Evolutionary conservation across 1,140 invertebrate species (phyloP), one percentile per base, ranked within the genome.

Genomic region (Himalopsyche phryganea): DNA sequence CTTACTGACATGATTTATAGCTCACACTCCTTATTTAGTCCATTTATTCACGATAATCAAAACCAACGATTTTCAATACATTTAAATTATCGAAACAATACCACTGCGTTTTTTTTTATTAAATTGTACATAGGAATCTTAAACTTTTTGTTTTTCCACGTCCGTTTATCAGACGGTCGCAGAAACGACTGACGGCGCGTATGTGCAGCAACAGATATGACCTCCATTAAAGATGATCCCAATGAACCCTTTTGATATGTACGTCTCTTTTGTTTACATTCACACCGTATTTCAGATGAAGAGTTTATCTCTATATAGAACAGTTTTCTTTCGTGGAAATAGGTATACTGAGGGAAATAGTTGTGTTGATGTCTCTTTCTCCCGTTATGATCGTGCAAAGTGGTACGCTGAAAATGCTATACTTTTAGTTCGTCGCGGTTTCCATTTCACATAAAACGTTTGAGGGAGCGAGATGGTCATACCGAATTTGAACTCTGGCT

Each of bases 191-290:
- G 52, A 55, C 52, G 52, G 33, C 44, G 15, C 42, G 47, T 55
- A 47, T 55, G 52, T 55, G 52, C 52, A 55, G 52, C 52, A 55
- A 55, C 52, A 55, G 52, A 55, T 55, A 55, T 47, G 52, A 46
- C 52, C 52, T 28, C 52, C 35, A 55, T 48, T 35, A 28, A 17
- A 15, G 23, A 48, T 20, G 45, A 23, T 13, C 44, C 40, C 23
- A 7, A 13, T n/a, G n/a, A 47, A 47, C 17, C 52, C 33, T 13
- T 20, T 0, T 5, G 18, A 7, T 47, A 20, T 19, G 17, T 6
- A 19, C 45, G 23, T 55, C 52, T 33, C 52, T 40, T 40, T 55
- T 15, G 19, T 18, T 7, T 33, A 15, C 10, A 11, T 13, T 11
- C 11, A 5, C 3, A 5, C 9, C 6, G 41, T 20, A 28, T 13